Evolutionary conservation across 1,140 invertebrate genomes (phyloP).

Genomic region (Hydropsyche tenuis): DNA sequence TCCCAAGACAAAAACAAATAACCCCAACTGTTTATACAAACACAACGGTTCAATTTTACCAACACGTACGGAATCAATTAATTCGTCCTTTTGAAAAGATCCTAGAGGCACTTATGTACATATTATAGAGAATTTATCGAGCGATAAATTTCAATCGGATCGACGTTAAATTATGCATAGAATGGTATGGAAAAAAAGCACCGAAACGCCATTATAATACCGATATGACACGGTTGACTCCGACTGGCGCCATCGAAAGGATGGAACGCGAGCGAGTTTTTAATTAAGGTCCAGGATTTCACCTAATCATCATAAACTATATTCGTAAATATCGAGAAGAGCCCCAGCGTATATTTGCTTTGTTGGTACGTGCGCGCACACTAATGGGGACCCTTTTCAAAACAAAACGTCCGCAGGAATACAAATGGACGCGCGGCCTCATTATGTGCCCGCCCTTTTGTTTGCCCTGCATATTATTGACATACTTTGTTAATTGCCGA

Average conservation of each 20-base stretch:
- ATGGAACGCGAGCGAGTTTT: constrained; percentile 22
- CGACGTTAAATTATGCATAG: no score
- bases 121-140: not conserved
- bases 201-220: not conserved
- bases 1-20: no score
- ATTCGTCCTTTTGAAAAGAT: no score
- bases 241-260: not conserved
- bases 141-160: not conserved
- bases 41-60: no score
- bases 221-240: not conserved
- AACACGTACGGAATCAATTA: not conserved
- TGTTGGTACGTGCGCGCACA: constrained; percentile 39
- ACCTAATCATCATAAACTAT: constrained; percentile 48
- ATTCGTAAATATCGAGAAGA: constrained; percentile 48
- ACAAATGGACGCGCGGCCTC: constrained; percentile 41
- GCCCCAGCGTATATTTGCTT: constrained; percentile 42
- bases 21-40: no score
- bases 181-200: not conserved
- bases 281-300: constrained; percentile 44
- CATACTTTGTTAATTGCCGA: constrained; percentile 35
- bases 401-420: constrained; percentile 33
- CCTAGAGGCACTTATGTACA: not conserved
- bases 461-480: constrained; percentile 35
- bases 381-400: constrained; percentile 47
- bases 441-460: constrained; percentile 28